Conservation (phyloP, 2,113 vertebrate genomes). For the Mirounga angustirostris region DNA sequence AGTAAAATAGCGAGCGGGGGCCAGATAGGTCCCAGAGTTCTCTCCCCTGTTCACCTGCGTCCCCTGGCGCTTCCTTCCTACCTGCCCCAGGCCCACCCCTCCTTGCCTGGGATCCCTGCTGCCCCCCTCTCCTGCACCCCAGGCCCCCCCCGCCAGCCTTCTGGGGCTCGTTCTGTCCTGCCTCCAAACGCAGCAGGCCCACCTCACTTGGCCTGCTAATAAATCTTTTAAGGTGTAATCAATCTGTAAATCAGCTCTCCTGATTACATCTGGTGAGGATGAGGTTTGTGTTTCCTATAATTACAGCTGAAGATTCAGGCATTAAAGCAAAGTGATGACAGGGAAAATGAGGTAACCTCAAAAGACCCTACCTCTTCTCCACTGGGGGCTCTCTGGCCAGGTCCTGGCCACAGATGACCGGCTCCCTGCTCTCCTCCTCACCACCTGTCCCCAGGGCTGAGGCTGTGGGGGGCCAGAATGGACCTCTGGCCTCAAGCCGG, state of each 20-base stretch:
- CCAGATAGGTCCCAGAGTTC: neutral
- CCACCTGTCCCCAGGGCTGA: neutral
- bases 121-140: neutral
- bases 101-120: neutral
- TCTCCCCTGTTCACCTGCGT: neutral
- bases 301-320: constrained; percentile 1
- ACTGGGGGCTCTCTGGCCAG: neutral
- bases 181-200: neutral
- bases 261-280: constrained; percentile 3
- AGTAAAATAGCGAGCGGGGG: neutral
- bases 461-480: neutral
- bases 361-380: neutral
- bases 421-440: neutral
- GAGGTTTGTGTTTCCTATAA: constrained; percentile 34
- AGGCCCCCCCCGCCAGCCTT: neutral
- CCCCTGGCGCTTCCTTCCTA: neutral
- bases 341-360: neutral
- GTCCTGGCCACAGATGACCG: neutral
- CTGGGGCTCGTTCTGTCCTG: neutral
- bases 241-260: constrained; percentile 57
- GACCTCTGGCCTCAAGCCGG: neutral
- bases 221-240: constrained; percentile 64
- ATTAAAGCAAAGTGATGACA: constrained; percentile 44
- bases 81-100: neutral
- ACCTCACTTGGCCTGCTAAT: constrained; percentile 6